Conservation (phyloP, 1,140 invertebrate species). For the Parapsyche elsis region DNA sequence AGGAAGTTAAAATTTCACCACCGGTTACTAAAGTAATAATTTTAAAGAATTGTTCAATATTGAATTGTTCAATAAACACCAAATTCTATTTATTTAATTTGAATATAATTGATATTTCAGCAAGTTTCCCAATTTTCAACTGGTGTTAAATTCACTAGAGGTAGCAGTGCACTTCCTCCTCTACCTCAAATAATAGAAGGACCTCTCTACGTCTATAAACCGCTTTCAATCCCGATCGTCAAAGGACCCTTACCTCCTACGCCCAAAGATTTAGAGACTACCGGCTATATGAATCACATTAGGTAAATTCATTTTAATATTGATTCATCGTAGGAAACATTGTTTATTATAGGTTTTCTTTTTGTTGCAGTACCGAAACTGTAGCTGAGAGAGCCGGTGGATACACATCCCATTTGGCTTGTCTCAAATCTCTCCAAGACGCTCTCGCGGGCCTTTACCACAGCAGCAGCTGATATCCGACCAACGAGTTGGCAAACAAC, state of each 20-base stretch:
- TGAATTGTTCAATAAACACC: conserved; percentile 11
- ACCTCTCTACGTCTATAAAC: conserved; percentile 77
- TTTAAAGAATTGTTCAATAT: not conserved
- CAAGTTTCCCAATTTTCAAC: conserved; percentile 80
- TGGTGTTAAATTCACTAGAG: conserved; percentile 77
- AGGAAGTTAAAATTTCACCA: conserved; percentile 70
- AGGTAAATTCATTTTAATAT: conserved; percentile 58
- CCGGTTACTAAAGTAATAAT: conserved; percentile 61
- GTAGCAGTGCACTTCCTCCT: conserved; percentile 68
- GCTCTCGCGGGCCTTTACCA: conserved; percentile 87
- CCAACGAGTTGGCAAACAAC: conserved; percentile 36
- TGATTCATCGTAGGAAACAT: not conserved
- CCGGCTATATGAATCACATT: conserved; percentile 84
- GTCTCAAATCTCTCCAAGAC: conserved; percentile 89
- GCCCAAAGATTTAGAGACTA: conserved; percentile 71
- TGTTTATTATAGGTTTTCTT: conserved; percentile 32
- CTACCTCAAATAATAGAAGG: conserved; percentile 78
- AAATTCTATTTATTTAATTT: conserved; percentile 6
- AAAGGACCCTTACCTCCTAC: conserved; percentile 79
- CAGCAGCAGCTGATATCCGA: conserved; percentile 62
- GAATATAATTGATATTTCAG: conserved; percentile 40
- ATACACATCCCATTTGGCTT: conserved; percentile 83
- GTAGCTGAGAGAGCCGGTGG: conserved; percentile 87
- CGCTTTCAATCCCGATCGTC: conserved; percentile 68
- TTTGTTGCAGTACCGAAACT: conserved; percentile 69